A percentile compares a stretch with the other conserved stretches of the same genome.
Evolutionary conservation across 2,888 invertebrate species (phyloP).

Genomic region (Drosophila yooni): DNA sequence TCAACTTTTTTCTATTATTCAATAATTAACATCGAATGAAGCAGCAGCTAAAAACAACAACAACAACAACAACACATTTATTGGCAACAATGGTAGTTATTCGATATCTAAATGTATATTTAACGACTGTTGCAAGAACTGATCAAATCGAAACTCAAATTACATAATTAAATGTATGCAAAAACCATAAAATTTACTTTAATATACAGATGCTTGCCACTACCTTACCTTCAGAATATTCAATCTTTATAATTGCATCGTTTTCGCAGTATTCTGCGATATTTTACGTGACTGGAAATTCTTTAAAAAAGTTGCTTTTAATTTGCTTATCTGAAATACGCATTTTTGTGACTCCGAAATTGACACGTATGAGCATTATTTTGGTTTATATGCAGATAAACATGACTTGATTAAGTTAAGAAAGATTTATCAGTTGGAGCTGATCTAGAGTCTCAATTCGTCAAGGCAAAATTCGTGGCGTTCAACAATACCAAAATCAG

Average conservation of each 20-base stretch:
- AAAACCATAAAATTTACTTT: neutral
- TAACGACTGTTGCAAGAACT: neutral
- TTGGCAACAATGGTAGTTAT: constrained; percentile 10
- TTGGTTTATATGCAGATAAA: neutral
- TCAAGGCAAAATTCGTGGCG: no score
- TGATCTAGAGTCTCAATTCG: neutral
- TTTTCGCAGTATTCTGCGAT: neutral
- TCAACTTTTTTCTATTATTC: constrained; percentile 10
- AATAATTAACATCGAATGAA: constrained; percentile 26
- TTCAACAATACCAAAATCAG: neutral
- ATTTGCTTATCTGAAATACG: neutral
- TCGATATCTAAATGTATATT: constrained; percentile 8
- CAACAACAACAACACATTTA: neutral
- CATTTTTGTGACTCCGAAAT: neutral
- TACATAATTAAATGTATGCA: neutral
- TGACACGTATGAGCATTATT: neutral
- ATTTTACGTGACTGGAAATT: neutral
- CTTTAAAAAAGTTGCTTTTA: neutral
- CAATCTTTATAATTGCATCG: neutral
- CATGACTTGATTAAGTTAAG: neutral
- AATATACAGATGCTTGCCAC: neutral
- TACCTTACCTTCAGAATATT: neutral
- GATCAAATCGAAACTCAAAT: neutral
- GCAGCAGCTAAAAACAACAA: constrained; percentile 1
- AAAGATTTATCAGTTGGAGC: neutral